Evolutionary conservation across 2,113 vertebrate species (phyloP), one percentile per base, ranked within the genome.

Genomic region (Benitochromis conjunctus): DNA sequence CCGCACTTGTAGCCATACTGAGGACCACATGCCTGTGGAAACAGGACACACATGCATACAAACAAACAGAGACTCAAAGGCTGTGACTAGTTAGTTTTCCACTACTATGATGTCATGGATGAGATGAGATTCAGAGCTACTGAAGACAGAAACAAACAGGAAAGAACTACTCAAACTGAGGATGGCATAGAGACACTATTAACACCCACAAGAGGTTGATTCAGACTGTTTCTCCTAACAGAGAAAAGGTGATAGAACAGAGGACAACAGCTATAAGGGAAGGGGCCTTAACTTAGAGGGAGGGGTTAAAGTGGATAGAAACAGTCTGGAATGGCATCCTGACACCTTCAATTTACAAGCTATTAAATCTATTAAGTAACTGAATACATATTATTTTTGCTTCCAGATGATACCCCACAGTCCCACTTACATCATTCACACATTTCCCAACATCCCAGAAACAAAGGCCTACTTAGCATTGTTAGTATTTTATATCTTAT

Each of bases 1-100:
- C 98, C 98, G 88, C 99, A 99, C 94, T 97, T 97, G 88, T 99
- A 99, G 77, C 98, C 98, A 48, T 99, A 99, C 89, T 99, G 97
- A 69, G 99, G 99, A 79, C 98, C 98, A 87, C 99, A 99, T 26
- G 99, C 98, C 99, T 99, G 94, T 48, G 86, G 92, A 90, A 94
- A 94, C 81, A 82, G 31, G 76, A 87, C 64, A 79, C 82, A 81
- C 78, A 76, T 43, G 85, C 69, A 80, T 60, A 69, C 54, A 81
- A 9, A 88, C 69, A 89, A 57, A 89, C 48, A 46, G 56, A 74
- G 86, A 64, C 54, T 46, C n/a, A 18, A 19, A 71, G 79, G 26
- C 82, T 83, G 69, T 21, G 38, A 88, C 74, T 92, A 83, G 84
- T 88, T 83, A 87, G 62, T 58, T 91, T 91, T 91, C 86, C 88